These are phyloP conservation scores for Rhagium mordax DNA, from an alignment of 2,888 invertebrate genomes.

Conservation along the genomic window DNA sequence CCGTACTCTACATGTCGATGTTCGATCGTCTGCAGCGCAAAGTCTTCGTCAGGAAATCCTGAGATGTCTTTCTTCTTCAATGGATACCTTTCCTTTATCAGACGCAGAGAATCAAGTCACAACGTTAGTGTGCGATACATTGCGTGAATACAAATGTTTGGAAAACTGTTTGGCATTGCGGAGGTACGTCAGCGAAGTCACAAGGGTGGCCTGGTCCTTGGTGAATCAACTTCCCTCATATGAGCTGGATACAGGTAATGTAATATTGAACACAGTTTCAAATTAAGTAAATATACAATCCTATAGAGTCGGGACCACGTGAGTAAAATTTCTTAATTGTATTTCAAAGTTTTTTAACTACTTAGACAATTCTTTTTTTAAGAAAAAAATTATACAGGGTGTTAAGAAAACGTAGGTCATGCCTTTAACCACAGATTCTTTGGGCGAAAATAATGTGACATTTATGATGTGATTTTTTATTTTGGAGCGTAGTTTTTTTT, in stretches of 20 bases:
- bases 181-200: slow-evolving; percentile 86
- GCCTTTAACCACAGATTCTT: too few species aligned
- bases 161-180: slow-evolving; percentile 84
- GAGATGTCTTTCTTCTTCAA: slow-evolving; percentile 75
- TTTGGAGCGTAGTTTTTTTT: too few species aligned
- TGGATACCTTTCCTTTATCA: slow-evolving; percentile 80
- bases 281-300: too few species aligned
- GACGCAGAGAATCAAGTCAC: slow-evolving; percentile 80
- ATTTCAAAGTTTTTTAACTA: too few species aligned
- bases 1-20: slow-evolving; percentile 68
- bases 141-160: slow-evolving; percentile 94
- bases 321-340: too few species aligned
- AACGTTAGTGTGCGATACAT: slow-evolving; percentile 81
- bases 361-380: too few species aligned
- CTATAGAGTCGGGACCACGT: too few species aligned
- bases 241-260: slow-evolving; percentile 73
- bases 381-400: too few species aligned
- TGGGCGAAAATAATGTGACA: too few species aligned
- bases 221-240: slow-evolving; percentile 82
- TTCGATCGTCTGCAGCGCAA: slow-evolving; percentile 68
- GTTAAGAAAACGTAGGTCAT: too few species aligned
- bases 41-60: slow-evolving; percentile 76
- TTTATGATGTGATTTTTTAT: too few species aligned
- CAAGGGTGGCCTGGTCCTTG: slow-evolving; percentile 90
- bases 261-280: not conserved